A percentile compares a stretch with the other conserved stretches of the same genome.
phyloP scores from a whole-genome alignment of 2,113 vertebrate species.

The Chaetodon trifascialis region DNA sequence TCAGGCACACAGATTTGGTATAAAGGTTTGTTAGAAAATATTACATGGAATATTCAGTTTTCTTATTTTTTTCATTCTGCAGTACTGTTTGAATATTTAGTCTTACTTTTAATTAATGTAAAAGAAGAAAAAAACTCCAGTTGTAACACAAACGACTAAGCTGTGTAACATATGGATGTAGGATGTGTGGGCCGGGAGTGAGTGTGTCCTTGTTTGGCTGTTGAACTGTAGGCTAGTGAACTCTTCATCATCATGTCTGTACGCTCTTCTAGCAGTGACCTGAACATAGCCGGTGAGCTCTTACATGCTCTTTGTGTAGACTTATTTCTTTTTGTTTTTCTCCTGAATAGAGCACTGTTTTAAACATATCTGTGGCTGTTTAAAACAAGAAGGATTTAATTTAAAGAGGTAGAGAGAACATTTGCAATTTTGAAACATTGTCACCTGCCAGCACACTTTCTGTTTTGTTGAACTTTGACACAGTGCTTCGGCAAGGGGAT shows the following conservation, averaged over 20 bases:
- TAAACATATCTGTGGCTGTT: constrained; percentile 61
- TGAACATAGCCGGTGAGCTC: constrained; percentile 39
- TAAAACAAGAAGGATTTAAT: constrained; percentile 45
- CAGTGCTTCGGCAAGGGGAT: background rate
- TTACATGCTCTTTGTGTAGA: constrained; percentile 32
- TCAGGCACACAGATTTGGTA: constrained; percentile 62
- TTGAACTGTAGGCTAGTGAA: constrained; percentile 64
- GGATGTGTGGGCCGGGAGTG: constrained; percentile 48
- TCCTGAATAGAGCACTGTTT: constrained; percentile 68
- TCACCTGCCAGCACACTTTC: constrained; percentile 24
- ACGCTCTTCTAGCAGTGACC: constrained; percentile 56
- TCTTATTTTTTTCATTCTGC: constrained; percentile 36
- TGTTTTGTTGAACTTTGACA: constrained; percentile 23
- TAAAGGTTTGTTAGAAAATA: constrained; percentile 63
- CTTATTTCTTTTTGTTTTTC: constrained; percentile 55
- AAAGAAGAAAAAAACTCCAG: constrained; percentile 45
- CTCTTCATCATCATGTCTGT: constrained; percentile 57
- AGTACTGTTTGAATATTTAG: constrained; percentile 70
- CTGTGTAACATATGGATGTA: constrained; percentile 65
- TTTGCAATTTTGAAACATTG: constrained; percentile 18
- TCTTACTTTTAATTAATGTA: constrained; percentile 69
- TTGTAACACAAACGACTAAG: constrained; percentile 57
- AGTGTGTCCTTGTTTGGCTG: constrained; percentile 55
- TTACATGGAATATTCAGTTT: constrained; percentile 47
- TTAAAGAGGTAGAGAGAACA: constrained; percentile 31